Evolutionary conservation across 2,888 invertebrate genomes (phyloP).

Genomic region (Tetramorium bicarinatum): DNA sequence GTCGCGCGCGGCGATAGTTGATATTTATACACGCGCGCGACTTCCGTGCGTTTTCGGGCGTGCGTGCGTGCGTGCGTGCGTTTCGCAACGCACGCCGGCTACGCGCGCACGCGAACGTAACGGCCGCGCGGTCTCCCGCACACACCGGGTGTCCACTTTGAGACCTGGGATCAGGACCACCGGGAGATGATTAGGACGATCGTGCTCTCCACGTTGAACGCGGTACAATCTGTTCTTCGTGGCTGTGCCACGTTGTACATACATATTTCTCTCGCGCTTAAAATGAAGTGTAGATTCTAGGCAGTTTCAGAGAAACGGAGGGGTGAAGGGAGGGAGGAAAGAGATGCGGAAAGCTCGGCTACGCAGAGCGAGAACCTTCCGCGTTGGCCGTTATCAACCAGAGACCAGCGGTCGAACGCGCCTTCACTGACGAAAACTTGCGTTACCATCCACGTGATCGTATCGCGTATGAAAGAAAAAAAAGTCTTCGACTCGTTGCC

Average conservation of each 20-base stretch:
- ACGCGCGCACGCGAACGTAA: background rate
- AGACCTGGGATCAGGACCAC: background rate
- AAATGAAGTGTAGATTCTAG: background rate
- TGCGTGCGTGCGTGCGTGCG: background rate
- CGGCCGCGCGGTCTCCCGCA: background rate
- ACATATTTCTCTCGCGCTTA: background rate
- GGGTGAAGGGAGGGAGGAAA: background rate
- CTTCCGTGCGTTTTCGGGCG: too few relatives aligned
- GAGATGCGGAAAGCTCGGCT: conserved; percentile 2
- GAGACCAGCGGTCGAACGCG: background rate
- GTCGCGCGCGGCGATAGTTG: background rate
- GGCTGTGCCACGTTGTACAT: background rate
- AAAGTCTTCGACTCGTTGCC: background rate
- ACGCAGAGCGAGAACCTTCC: background rate
- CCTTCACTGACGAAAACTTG: background rate
- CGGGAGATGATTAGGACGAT: background rate
- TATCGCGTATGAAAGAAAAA: background rate
- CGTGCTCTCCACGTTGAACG: too few relatives aligned
- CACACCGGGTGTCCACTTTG: background rate
- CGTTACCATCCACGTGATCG: background rate
- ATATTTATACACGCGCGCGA: background rate
- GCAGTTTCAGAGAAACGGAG: too few relatives aligned
- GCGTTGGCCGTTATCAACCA: background rate
- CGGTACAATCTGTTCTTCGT: too few relatives aligned
- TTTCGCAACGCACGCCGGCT: background rate